Percentiles rank a stretch among this genome's conserved stretches.
phyloP scores from a whole-genome alignment of 2,888 invertebrate species.

The Napeogenes inachia region DNA sequence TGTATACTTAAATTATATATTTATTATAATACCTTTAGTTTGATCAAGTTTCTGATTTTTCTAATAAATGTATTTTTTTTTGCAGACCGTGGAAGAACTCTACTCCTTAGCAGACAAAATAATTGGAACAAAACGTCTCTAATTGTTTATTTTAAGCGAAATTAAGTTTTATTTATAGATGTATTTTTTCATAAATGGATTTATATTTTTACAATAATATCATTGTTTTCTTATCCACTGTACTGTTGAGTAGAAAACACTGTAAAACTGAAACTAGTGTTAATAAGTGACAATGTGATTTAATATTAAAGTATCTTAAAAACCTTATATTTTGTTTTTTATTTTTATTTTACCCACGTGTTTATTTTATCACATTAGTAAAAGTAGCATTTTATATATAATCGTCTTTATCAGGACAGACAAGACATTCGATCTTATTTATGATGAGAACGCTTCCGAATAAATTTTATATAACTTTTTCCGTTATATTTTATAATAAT shows the following conservation, averaged over 20 bases:
- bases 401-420: too few species aligned
- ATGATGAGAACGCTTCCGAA: too few species aligned
- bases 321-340: constrained; percentile 1
- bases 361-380: too few species aligned
- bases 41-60: too few species aligned
- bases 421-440: too few species aligned
- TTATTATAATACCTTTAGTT: too few species aligned
- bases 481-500: too few species aligned
- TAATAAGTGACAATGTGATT: constrained; percentile 14
- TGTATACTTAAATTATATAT: too few species aligned
- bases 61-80: constrained; percentile 36
- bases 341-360: neutral
- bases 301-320: constrained; percentile 14
- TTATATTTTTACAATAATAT: constrained; percentile 1
- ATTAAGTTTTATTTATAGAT: constrained; percentile 14
- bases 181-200: neutral
- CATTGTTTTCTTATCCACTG: neutral
- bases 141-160: constrained; percentile 23
- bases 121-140: constrained; percentile 71
- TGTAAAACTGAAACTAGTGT: constrained; percentile 7
- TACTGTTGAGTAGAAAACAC: constrained; percentile 10
- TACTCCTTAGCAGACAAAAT: constrained; percentile 82
- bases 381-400: too few species aligned
- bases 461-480: too few species aligned
- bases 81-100: constrained; percentile 83